phyloP scores from a whole-genome alignment of 2,797 vertebrate species.

The Coendou prehensilis region DNA sequence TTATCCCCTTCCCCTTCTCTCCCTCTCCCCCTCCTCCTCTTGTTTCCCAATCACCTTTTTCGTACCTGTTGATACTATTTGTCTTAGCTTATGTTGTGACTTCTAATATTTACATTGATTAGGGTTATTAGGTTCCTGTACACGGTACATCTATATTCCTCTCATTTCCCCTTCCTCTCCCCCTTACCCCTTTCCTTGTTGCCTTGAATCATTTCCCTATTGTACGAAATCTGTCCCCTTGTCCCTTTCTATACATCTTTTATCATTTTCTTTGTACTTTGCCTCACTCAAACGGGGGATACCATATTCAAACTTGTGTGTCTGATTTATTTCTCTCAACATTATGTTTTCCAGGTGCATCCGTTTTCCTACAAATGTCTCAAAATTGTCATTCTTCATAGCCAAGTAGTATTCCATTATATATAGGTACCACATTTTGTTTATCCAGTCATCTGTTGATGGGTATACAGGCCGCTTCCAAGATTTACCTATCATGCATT shows the following conservation, averaged over 20 bases:
- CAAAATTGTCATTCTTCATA: neutral
- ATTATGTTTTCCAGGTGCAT: neutral
- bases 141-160: neutral
- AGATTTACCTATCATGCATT: neutral
- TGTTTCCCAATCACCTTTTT: neutral
- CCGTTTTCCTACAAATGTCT: neutral
- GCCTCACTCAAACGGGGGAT: neutral
- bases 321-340: neutral
- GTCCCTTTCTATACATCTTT: neutral
- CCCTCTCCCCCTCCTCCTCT: neutral
- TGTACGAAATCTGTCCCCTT: neutral
- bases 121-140: neutral
- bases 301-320: neutral
- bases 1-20: neutral
- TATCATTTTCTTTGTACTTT: neutral
- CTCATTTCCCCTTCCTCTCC: neutral
- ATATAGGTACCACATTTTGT: neutral
- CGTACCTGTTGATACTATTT: neutral
- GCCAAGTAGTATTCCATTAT: neutral
- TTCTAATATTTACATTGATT: neutral
- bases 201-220: neutral
- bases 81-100: neutral
- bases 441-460: neutral
- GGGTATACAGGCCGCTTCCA: neutral
- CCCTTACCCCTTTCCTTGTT: neutral